phyloP scores from a whole-genome alignment of 1,140 invertebrate genomes.

The Meloidogyne floridensis region DNA sequence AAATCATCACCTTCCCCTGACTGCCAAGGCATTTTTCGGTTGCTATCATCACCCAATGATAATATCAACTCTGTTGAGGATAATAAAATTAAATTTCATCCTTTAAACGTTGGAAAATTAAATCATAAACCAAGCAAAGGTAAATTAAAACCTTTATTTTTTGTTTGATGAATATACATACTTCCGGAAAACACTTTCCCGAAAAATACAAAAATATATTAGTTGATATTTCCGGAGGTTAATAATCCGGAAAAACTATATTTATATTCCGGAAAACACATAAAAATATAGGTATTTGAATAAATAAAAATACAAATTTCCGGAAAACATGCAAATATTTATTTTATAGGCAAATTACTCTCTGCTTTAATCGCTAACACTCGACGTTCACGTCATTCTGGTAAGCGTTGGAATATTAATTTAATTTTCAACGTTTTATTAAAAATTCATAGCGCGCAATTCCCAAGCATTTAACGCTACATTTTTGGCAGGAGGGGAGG shows the following conservation, averaged over 20 bases:
- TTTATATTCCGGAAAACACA: background rate
- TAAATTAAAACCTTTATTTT: background rate
- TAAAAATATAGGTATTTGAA: too few species aligned
- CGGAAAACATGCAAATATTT: background rate
- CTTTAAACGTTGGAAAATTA: background rate
- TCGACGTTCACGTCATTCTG: background rate
- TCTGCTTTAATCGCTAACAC: constrained; percentile 25
- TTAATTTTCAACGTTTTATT: background rate
- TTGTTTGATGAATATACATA: too few species aligned
- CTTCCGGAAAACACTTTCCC: too few species aligned
- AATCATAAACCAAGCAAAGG: constrained; percentile 25
- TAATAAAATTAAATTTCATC: background rate
- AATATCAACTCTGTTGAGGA: too few species aligned
- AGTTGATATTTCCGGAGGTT: too few species aligned
- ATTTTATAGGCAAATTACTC: constrained; percentile 24
- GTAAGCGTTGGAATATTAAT: background rate
- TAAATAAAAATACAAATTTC: background rate
- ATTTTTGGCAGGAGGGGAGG: constrained; percentile 27
- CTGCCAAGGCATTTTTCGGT: background rate
- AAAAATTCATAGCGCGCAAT: background rate
- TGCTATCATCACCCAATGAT: constrained; percentile 6
- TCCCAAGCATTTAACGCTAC: constrained; percentile 16
- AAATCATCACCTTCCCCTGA: background rate
- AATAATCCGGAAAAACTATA: too few species aligned
- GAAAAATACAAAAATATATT: too few species aligned